Evolutionary conservation across 2,888 invertebrate species (phyloP), one percentile per base, ranked within the genome.

Genomic region (Venustoraphidia nigricollis): DNA sequence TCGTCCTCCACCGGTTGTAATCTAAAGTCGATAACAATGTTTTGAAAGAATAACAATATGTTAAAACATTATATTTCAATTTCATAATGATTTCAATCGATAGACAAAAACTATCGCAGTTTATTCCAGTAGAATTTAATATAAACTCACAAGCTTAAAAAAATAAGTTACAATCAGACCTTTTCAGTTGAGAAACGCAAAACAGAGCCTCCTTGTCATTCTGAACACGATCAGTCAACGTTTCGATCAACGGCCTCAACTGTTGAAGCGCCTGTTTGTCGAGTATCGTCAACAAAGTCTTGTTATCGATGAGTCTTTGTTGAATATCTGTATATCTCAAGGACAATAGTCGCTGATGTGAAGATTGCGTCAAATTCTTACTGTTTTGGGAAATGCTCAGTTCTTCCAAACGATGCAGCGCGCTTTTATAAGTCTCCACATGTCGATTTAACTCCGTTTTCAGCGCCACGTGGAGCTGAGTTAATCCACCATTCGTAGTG

Each of bases 291-390:
- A 91, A 71, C 37, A 93, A 69, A 0, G 89, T 85, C 67, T 92
- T 91, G 69, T 94, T 93, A 68, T 92, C 91, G 59, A 93, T 92
- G 47, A 94, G 73, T 1, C 93, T 71, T 55, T 90, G 82, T 64
- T 93, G 92, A 45, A 94, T 89, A 62, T 93, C 92, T 9, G 80
- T 77, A 59, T 88, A 84, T 45, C 81, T 81, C 49, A 92, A 74
- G 45, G 89, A 86, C 53, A 94, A 70, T 43, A 92, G 79, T 27
- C 93, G 74, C 66, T 93, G 93, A 70, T 94, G 93, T 40, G 90
- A 90, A 1, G 90, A 85, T 37, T 84, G 81, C 0, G 87, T 85
- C 17, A 89, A 89, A 52, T 67, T 68, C 55, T 68, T 67, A 36
- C 63, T 62, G 48, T 65, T 64, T 46, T 71, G 64, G 56, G 72